These are phyloP conservation scores for Anthoscopus minutus DNA, from an alignment of 2,113 vertebrate species.

Conservation along the genomic window DNA sequence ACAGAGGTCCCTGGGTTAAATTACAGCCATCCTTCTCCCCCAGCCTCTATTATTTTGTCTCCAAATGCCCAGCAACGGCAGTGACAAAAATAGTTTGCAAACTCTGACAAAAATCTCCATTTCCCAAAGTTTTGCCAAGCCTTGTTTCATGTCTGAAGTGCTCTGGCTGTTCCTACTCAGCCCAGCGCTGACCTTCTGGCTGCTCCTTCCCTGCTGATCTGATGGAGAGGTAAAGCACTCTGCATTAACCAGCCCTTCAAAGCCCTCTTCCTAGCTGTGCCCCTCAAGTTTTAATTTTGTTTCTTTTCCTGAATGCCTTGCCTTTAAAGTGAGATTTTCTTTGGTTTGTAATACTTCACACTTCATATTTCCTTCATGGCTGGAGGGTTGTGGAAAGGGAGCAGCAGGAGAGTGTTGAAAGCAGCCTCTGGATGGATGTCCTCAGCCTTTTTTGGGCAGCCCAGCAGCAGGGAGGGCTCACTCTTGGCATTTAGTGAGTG, in stretches of 20 bases:
- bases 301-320: background rate
- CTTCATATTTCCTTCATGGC: background rate
- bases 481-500: background rate
- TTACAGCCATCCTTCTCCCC: background rate
- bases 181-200: background rate
- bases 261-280: background rate
- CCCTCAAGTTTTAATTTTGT: background rate
- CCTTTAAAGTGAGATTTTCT: background rate
- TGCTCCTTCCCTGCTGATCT: background rate
- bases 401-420: background rate
- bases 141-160: background rate
- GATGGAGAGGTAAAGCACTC: background rate
- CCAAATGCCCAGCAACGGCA: background rate
- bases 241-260: background rate
- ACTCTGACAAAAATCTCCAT: background rate
- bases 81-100: conserved; percentile 18
- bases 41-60: conserved; percentile 3
- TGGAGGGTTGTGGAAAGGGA: background rate
- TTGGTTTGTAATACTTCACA: background rate
- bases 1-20: background rate
- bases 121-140: conserved; percentile 19
- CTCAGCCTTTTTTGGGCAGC: background rate
- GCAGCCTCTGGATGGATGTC: background rate
- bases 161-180: background rate
- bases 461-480: background rate